A percentile compares a stretch with the other conserved stretches of the same genome.
Evolutionary conservation across 1,140 invertebrate species (phyloP).

Genomic region (Octopus bimaculoides): DNA sequence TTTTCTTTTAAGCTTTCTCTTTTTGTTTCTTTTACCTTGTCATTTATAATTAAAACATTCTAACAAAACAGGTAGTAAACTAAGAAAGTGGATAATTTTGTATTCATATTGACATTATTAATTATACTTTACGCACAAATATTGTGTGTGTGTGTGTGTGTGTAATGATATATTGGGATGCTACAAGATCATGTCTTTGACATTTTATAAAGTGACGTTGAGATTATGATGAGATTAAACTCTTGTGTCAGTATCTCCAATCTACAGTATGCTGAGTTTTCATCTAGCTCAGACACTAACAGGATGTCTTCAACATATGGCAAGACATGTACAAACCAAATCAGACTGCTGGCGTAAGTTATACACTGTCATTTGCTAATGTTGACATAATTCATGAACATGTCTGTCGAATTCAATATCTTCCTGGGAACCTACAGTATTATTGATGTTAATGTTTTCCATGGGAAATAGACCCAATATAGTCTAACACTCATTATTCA

Average conservation of each 20-base stretch:
- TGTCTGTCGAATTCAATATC: neutral
- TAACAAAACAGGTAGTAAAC: too few species aligned
- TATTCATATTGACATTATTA: too few species aligned
- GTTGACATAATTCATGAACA: constrained; percentile 2
- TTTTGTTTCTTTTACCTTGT: too few species aligned
- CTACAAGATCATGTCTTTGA: neutral
- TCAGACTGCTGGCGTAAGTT: neutral
- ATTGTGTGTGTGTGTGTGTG: neutral
- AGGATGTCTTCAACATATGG: constrained; percentile 2
- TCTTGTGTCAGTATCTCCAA: neutral
- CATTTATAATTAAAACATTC: too few species aligned
- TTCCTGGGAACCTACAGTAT: neutral
- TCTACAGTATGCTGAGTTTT: neutral
- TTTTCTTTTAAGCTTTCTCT: too few species aligned
- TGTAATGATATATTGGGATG: neutral
- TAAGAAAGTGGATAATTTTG: too few species aligned
- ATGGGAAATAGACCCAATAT: too few species aligned
- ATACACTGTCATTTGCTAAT: neutral
- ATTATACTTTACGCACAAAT: too few species aligned
- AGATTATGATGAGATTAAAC: neutral
- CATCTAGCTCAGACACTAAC: neutral
- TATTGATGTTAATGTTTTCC: too few species aligned
- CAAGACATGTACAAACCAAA: neutral
- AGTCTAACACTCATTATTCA: too few species aligned
- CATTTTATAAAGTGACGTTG: neutral